Conservation (phyloP, 2,113 vertebrate genomes). For the Chaenogobius annularis region DNA sequence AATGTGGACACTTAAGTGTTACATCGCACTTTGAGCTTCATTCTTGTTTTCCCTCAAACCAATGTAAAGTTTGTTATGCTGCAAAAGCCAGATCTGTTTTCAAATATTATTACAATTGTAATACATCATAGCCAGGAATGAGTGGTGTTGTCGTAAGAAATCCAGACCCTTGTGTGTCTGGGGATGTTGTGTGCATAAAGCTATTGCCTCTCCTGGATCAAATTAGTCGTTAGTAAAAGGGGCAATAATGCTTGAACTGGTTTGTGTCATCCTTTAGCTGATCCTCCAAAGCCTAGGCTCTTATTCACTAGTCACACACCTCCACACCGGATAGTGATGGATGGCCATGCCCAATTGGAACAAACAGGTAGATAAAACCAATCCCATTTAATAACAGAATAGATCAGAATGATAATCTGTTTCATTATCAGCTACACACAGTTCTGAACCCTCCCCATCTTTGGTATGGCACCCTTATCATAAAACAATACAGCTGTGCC, state of each 20-base stretch:
- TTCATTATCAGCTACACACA: slow-evolving; percentile 67
- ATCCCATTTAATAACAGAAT: slow-evolving; percentile 78
- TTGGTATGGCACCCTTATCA: slow-evolving; percentile 46
- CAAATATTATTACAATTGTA: slow-evolving; percentile 48
- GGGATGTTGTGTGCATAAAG: slow-evolving; percentile 63
- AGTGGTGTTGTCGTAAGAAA: slow-evolving; percentile 39
- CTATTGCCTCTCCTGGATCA: slow-evolving; percentile 74
- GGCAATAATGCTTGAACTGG: slow-evolving; percentile 82
- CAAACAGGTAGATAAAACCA: slow-evolving; percentile 76
- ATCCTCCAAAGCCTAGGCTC: slow-evolving; percentile 75
- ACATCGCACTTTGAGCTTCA: too few species aligned
- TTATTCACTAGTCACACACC: slow-evolving; percentile 57
- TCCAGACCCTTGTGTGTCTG: slow-evolving; percentile 48
- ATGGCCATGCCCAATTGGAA: slow-evolving; percentile 70
- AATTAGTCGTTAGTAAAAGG: slow-evolving; percentile 81
- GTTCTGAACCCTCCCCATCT: slow-evolving; percentile 43
- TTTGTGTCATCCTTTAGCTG: slow-evolving; percentile 81
- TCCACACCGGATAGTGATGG: slow-evolving; percentile 73
- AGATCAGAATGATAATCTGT: slow-evolving; percentile 74
- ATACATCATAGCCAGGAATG: slow-evolving; percentile 39
- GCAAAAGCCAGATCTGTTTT: slow-evolving; percentile 10
- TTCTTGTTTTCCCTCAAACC: too few species aligned
- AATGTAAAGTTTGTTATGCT: too few species aligned
- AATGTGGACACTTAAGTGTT: too few species aligned
- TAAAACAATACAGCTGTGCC: slow-evolving; percentile 67